Conservation (phyloP, 2,888 invertebrate genomes). For the Acanthosepion lycidas region DNA sequence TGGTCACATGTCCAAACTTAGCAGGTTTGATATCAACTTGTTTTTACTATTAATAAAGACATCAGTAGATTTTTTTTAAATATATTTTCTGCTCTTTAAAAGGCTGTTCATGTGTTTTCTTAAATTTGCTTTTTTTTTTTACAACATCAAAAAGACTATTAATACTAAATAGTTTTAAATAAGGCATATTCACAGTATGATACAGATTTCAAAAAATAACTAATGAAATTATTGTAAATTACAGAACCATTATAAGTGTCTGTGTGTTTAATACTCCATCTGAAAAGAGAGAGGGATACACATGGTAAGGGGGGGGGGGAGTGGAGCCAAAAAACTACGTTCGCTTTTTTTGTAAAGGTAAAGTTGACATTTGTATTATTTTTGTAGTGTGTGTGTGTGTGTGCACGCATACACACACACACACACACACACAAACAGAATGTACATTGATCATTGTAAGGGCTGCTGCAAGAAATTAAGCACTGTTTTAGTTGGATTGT, state of each 20-base stretch:
- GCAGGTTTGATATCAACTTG: not conserved
- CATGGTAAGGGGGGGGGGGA: not conserved
- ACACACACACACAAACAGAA: not conserved
- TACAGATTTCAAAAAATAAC: not conserved
- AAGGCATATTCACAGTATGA: constrained; percentile 22
- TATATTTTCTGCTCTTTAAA: not conserved
- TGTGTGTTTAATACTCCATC: not conserved
- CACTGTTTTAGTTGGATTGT: not conserved
- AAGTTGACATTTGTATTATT: not conserved
- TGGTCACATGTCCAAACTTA: not conserved
- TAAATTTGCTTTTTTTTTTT: not conserved
- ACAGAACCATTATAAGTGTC: constrained; percentile 14
- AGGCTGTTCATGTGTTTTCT: not conserved
- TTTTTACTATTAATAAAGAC: not conserved
- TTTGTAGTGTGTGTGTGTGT: not conserved
- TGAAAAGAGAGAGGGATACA: not conserved
- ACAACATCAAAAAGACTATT: constrained; percentile 22
- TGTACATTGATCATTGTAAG: not conserved
- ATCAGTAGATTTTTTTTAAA: not conserved
- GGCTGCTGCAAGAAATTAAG: not conserved
- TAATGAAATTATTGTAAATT: not conserved
- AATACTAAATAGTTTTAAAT: constrained; percentile 8
- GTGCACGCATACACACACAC: not conserved
- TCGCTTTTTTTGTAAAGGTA: not conserved
- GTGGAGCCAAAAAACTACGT: not conserved